Evolutionary conservation across 2,797 vertebrate species (phyloP).

Genomic region (Rhynchotus rufescens): DNA sequence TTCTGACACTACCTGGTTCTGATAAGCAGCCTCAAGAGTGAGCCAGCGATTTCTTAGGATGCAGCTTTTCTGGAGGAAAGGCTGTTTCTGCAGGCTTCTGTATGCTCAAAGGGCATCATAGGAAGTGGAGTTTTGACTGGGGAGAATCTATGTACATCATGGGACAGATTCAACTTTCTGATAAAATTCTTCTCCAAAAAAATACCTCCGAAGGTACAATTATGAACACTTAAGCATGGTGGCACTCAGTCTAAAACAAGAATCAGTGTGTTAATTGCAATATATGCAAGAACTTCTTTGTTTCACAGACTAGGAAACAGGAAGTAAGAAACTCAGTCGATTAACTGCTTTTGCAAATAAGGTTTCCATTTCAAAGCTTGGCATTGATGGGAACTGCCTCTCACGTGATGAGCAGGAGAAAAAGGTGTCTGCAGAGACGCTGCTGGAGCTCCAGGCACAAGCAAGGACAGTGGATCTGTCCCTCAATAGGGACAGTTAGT

Average conservation of each 20-base stretch:
- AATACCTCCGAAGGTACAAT: background rate
- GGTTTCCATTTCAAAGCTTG: background rate
- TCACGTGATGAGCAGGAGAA: background rate
- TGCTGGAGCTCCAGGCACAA: background rate
- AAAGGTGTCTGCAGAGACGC: background rate
- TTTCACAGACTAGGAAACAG: background rate
- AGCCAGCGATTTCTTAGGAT: background rate
- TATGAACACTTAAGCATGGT: background rate
- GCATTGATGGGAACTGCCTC: rapidly evolving
- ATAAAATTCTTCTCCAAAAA: background rate
- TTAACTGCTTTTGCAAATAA: background rate
- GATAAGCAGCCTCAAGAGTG: background rate
- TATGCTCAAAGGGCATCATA: rapidly evolving
- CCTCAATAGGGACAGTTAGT: background rate
- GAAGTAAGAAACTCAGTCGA: background rate
- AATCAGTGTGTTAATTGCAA: background rate
- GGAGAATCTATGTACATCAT: background rate
- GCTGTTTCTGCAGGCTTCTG: background rate
- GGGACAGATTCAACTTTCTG: background rate
- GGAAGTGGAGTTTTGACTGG: background rate
- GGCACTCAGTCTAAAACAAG: background rate
- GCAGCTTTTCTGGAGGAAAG: background rate
- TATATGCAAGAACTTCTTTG: background rate
- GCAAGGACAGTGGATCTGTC: background rate
- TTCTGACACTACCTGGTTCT: background rate